Evolutionary conservation across 2,888 invertebrate genomes (phyloP), one percentile per base, ranked within the genome.

Genomic region (Nematopogon swammerdamellus): DNA sequence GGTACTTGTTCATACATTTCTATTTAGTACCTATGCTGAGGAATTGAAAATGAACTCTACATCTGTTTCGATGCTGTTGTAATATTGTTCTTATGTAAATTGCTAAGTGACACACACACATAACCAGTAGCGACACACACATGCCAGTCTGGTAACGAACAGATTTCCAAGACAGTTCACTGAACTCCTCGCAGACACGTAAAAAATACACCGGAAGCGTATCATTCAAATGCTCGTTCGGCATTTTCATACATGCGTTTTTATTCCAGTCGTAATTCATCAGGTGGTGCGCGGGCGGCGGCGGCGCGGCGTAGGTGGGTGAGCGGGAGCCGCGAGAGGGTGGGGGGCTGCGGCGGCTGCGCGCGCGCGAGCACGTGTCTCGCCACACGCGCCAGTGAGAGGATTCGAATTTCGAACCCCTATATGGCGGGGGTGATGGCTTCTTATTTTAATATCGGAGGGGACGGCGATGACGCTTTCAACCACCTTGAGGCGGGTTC

Each of bases 341-440:
- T 18, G 10, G 6, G n/a, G 18, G 19, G 30, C n/a, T 43, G 29
- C n/a, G 46, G 20, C 18, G 17, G 18, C 51, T 25, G 45, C 42
- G 48, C 49, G 45, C 48, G 47, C 45, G n/a, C 30, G 51, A 49
- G 50, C 52, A 53, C 53, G 53, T 53, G 53, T 49, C 49, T n/a
- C 36, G 18, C 17, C 47, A 45, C 50, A 50, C 50, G 50, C 46
- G 43, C 10, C 36, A 14, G 36, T 8, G 36, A 36, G 36, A 8
- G 36, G 36, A 36, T 36, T 36, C 36, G 11, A 36, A 36, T 36
- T 36, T 36, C 36, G 36, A 36, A 36, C 36, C 36, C 36, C 36
- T 36, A 8, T 25, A 10, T 10, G 25, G 4, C 5, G 5, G 36
- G 11, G 36, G 36, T 4, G 8, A 14, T 14, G 36, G 11, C 11